Percentiles rank a stretch among this genome's conserved stretches.
Conservation (phyloP, 2,113 vertebrate species). For the Odocoileus virginianus region DNA sequence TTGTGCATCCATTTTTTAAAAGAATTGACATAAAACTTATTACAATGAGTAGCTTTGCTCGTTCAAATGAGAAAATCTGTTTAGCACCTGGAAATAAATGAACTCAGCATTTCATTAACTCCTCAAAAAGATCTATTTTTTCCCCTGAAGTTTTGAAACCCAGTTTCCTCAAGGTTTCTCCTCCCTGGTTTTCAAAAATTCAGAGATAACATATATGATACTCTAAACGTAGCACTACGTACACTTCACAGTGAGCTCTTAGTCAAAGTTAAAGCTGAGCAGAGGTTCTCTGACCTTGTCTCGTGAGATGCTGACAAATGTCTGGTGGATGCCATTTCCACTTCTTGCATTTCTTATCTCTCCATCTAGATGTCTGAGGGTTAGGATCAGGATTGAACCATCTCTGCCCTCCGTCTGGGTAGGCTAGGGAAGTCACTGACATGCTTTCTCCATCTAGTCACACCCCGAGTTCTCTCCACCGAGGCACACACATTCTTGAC, state of each 20-base stretch:
- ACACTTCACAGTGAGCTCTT: not conserved
- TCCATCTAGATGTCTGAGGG: accelerated
- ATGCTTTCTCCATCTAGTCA: not conserved
- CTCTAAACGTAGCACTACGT: accelerated
- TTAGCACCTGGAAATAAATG: not conserved
- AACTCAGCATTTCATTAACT: not conserved
- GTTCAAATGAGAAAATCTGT: not conserved
- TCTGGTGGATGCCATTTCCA: too few species aligned
- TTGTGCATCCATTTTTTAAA: not conserved
- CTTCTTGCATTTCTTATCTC: too few species aligned
- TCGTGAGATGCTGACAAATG: not conserved
- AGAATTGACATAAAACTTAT: not conserved
- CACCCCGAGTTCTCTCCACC: accelerated
- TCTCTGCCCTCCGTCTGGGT: not conserved
- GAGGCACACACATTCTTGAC: too few species aligned
- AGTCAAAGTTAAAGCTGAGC: not conserved
- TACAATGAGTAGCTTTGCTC: not conserved
- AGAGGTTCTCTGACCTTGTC: not conserved
- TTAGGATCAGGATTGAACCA: accelerated
- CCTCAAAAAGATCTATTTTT: not conserved
- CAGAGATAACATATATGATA: accelerated
- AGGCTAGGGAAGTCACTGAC: accelerated
- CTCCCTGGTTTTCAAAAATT: not conserved
- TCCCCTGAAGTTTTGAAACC: not conserved
- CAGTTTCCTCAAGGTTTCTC: not conserved